Evolutionary conservation across 2,888 invertebrate species (phyloP).

Genomic region (Idaea straminata): DNA sequence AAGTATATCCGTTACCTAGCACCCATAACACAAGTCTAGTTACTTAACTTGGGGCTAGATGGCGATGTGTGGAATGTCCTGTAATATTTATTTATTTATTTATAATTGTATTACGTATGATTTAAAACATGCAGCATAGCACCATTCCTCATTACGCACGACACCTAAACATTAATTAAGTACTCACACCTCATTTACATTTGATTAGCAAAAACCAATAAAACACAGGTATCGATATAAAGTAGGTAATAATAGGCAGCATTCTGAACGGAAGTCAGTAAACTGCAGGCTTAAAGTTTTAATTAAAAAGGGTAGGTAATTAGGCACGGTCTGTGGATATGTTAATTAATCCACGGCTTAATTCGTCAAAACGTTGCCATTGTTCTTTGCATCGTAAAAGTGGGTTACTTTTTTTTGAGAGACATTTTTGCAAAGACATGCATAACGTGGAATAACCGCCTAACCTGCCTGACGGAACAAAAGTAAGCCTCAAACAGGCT

Average conservation of each 20-base stretch:
- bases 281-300: slow-evolving; percentile 68
- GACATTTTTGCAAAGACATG: slow-evolving; percentile 38
- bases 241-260: slow-evolving; percentile 1
- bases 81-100: no score
- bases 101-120: no score
- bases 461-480: no score
- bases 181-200: background rate
- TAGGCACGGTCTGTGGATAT: slow-evolving; percentile 71
- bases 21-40: no score
- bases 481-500: no score
- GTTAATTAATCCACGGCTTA: slow-evolving; percentile 75
- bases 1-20: no score
- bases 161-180: background rate
- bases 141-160: background rate
- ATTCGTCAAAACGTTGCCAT: slow-evolving; percentile 72
- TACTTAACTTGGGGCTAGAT: no score
- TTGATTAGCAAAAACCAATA: background rate
- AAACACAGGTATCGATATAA: background rate
- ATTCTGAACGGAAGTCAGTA: slow-evolving; percentile 59
- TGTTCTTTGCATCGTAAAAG: slow-evolving; percentile 67
- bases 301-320: slow-evolving; percentile 75
- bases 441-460: slow-evolving; percentile 2
- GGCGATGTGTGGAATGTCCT: no score
- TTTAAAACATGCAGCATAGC: no score
- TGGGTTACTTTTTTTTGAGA: slow-evolving; percentile 35